Percentiles rank a stretch among this genome's conserved stretches.
Evolutionary conservation across 2,797 vertebrate genomes (phyloP).

Genomic region (Gymnothorax javanicus): DNA sequence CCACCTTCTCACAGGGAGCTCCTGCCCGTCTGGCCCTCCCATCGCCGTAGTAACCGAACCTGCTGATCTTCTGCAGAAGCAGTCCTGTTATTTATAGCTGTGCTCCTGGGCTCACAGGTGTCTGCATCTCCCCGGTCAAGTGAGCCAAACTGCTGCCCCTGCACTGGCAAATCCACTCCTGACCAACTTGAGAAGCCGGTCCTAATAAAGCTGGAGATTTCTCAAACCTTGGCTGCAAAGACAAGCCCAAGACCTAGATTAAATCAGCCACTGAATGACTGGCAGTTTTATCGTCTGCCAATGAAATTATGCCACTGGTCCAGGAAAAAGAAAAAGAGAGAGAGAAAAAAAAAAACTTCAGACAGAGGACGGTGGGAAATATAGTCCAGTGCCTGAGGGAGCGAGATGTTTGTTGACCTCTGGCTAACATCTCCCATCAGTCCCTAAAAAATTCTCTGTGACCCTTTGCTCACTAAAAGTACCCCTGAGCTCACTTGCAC

Average conservation of each 20-base stretch:
- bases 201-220: neutral
- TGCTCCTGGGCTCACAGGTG: conserved; percentile 18
- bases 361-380: neutral
- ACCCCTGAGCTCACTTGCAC: neutral
- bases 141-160: neutral
- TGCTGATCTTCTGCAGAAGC: neutral
- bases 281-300: neutral
- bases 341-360: neutral
- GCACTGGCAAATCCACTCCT: neutral
- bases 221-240: neutral
- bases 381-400: neutral
- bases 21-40: conserved; percentile 2
- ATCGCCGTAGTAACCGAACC: neutral
- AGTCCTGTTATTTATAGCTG: conserved; percentile 17
- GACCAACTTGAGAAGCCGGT: neutral
- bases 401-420: neutral
- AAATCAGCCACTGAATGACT: neutral
- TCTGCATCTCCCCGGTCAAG: neutral
- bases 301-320: neutral
- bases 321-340: too few species aligned
- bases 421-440: neutral
- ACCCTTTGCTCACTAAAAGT: neutral
- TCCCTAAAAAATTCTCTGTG: neutral
- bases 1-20: conserved; percentile 5
- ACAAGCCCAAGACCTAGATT: neutral